Percentiles rank a stretch among this genome's conserved stretches.
Conservation (phyloP, 2,888 invertebrate species). For the Anaspis maculata region DNA sequence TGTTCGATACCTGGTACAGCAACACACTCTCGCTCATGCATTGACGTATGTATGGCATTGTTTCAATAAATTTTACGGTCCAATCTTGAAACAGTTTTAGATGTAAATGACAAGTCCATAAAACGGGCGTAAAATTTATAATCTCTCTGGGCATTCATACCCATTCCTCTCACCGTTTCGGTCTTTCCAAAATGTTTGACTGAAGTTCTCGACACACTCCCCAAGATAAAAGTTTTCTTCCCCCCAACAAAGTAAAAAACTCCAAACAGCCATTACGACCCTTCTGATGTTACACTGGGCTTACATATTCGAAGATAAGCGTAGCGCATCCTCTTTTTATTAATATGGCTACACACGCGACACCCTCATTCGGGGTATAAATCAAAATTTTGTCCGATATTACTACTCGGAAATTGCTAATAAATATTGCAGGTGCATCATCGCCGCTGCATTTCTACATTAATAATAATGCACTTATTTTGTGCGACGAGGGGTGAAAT, state of each 20-base stretch:
- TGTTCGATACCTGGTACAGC: too few relatives aligned
- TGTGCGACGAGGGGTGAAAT: too few relatives aligned
- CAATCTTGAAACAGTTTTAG: too few relatives aligned
- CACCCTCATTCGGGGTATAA: conserved; percentile 24
- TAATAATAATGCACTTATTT: conserved; percentile 20
- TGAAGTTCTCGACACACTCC: conserved; percentile 6
- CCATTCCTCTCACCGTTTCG: too few relatives aligned
- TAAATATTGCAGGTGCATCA: conserved; percentile 34
- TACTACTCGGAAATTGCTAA: conserved; percentile 24
- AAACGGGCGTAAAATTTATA: too few relatives aligned
- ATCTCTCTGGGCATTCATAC: too few relatives aligned
- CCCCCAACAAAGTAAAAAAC: conserved; percentile 25
- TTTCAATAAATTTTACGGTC: too few relatives aligned
- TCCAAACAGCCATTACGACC: conserved; percentile 31
- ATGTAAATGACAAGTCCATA: too few relatives aligned
- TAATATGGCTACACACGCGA: conserved; percentile 24
- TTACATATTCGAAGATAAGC: conserved; percentile 29
- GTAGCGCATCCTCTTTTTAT: conserved; percentile 29
- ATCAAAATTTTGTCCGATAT: conserved; percentile 34
- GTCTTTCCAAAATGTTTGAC: conserved; percentile 11
- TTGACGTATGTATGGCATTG: too few relatives aligned
- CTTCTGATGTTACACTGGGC: conserved; percentile 30
- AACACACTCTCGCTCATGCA: too few relatives aligned
- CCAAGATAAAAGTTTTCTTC: conserved; percentile 32
- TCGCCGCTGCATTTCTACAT: conserved; percentile 29